phyloP scores from a whole-genome alignment of 1,140 invertebrate genomes.

The Arctopsyche grandis region DNA sequence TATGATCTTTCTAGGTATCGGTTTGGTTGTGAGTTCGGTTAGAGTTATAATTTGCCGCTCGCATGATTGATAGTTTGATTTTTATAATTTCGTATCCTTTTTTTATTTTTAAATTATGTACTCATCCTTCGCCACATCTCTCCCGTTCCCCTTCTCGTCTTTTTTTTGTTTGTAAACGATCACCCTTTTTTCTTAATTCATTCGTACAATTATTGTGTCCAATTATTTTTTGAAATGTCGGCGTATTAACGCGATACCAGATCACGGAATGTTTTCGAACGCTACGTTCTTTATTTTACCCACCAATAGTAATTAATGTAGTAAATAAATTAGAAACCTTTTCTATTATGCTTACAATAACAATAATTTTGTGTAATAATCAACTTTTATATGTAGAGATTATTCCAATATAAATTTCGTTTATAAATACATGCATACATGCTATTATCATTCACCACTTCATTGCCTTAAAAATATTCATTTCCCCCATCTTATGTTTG shows the following conservation, averaged over 20 bases:
- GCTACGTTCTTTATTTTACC: conserved; percentile 6
- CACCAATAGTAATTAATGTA: not conserved
- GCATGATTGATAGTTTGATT: conserved; percentile 10
- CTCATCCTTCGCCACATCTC: not conserved
- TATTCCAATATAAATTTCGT: too few relatives aligned
- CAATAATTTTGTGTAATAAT: too few relatives aligned
- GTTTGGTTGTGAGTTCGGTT: not conserved
- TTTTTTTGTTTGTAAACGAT: not conserved
- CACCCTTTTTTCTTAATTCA: conserved; percentile 34
- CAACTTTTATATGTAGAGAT: too few relatives aligned
- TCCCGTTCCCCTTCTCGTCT: not conserved
- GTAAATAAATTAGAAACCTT: too few relatives aligned
- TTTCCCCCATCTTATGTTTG: too few relatives aligned
- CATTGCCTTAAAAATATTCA: too few relatives aligned
- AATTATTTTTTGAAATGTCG: conserved; percentile 36
- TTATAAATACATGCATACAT: too few relatives aligned
- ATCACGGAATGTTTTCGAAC: conserved; percentile 37
- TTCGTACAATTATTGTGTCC: conserved; percentile 41
- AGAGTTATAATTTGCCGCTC: not conserved
- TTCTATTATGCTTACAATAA: too few relatives aligned
- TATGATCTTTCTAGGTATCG: not conserved
- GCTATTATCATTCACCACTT: too few relatives aligned
- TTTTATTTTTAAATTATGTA: not conserved
- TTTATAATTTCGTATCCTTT: not conserved
- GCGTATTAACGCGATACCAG: conserved; percentile 31